Evolutionary conservation across 1,140 invertebrate genomes (phyloP), one percentile per base, ranked within the genome.

Genomic region (Microplitis mediator): DNA sequence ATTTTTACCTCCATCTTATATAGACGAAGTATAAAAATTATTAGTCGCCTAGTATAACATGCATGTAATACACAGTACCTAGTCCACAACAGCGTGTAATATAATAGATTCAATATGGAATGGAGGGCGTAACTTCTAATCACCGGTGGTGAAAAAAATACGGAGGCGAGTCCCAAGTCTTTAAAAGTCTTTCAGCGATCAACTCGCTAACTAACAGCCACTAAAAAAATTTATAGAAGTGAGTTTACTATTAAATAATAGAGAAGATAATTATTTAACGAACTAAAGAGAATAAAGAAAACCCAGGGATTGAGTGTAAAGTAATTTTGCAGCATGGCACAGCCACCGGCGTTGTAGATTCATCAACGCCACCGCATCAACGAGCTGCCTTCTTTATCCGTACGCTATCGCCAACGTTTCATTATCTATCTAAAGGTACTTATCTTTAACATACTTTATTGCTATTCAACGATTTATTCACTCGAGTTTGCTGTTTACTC

Each of bases 111-210:
- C 39, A 39, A 39, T 39, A 39, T 39, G 13, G 8, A 23, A 32
- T 50, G n/a, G 14, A 64, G 67, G 70, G 71, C 71, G 71, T 72
- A 72, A 72, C 71, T 72, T 72, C 63, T 72, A 72, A 72, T 72
- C 71, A 72, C 71, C 71, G 64, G 71, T 72, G 56, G 63, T 39
- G 65, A 35, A 67, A 54, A 62, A 67, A 58, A 52, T 14, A 34
- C 32, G 45, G 61, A 71, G 68, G 68, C 68, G 60, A 62, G 60
- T 62, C 60, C 23, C 11, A 39, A 39, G 39, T 39, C 2, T 39
- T 39, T 39, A 8, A 6, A 39, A 39, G 11, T 39, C 39, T 39
- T 39, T 39, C 11, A 39, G 6, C 39, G 39, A 39, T 39, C 39
- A 8, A 39, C 39, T 39, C 6, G 6, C 39, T 8, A 39, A 6